Base-by-base conservation (phyloP, 1,140 invertebrate genomes). In the Tribolium madens region DNA sequence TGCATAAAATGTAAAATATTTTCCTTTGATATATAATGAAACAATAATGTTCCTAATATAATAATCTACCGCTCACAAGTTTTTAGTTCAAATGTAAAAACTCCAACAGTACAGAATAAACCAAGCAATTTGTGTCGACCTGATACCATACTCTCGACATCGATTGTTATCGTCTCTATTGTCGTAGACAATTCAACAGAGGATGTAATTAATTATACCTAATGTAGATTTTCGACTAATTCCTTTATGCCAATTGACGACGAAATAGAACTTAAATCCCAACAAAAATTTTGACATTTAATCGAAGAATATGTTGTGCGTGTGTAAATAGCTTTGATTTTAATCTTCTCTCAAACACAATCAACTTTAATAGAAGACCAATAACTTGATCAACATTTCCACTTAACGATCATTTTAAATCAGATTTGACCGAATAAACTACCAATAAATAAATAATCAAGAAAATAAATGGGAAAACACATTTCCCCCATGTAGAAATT, bases 181-280 rank as follows among this genome's bases (percentile, higher is more conserved):
- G 76, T 78, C 48, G 68, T 70, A 68, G 68, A 75, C 76, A 78
- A 78, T 78, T 75, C 73, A 52, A 78, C 76, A 70, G 64, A 78
- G 76, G 76, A 78, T 78, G 73, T 78, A 78, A 78, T 78, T 78
- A 78, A 78, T 78, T 78, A 78, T 68, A 75, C 69, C 72, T 18
- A 75, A 75, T 78, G 76, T 78, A 74, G 72, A 75, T 75, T 75
- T 75, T 60, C 73, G 57, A 76, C 75, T 33, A 46, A 70, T 14
- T 64, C 36, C 21, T 71, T 71, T 36, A 18, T 71, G 3, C 17
- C 69, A 52, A 9, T 70, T 70, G 36, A 47, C 9, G 33, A 70
- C 68, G 68, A 47, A 4, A n/a, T 7, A n/a, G 26, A 70, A 70
- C 21, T 26, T 26, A 26, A 5, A 26, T 5, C 3, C 21, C 21